Evolutionary conservation across 2,797 vertebrate species (phyloP).

Genomic region (Anableps anableps): DNA sequence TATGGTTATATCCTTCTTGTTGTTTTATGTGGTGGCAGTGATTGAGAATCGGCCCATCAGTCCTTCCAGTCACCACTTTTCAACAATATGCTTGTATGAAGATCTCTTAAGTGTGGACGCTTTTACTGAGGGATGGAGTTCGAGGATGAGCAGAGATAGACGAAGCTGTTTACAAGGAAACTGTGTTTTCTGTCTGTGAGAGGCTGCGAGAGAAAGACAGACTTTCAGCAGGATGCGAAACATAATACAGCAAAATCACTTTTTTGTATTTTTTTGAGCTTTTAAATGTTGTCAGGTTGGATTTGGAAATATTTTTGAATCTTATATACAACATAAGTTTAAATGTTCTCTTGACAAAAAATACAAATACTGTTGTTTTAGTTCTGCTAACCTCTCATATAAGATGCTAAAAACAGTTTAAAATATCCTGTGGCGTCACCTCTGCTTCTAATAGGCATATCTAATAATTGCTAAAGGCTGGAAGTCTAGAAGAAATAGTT

Average conservation of each 20-base stretch:
- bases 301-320: background rate
- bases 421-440: background rate
- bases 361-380: too few species aligned
- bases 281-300: too few species aligned
- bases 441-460: background rate
- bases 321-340: too few species aligned
- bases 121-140: background rate
- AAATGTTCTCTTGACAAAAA: too few species aligned
- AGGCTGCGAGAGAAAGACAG: background rate
- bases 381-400: background rate
- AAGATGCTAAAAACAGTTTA: background rate
- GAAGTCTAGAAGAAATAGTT: background rate
- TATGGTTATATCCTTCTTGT: constrained; percentile 16
- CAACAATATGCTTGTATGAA: constrained; percentile 29
- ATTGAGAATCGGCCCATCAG: constrained; percentile 14
- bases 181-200: background rate
- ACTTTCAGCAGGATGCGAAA: background rate
- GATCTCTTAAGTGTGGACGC: background rate
- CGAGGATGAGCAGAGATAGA: too few species aligned
- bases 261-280: too few species aligned
- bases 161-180: background rate
- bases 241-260: too few species aligned
- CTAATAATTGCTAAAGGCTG: background rate
- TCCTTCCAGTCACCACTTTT: constrained; percentile 2
- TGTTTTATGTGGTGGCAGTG: background rate